Base-by-base conservation (phyloP, 2,888 invertebrate species). In the Agriopis marginaria region DNA sequence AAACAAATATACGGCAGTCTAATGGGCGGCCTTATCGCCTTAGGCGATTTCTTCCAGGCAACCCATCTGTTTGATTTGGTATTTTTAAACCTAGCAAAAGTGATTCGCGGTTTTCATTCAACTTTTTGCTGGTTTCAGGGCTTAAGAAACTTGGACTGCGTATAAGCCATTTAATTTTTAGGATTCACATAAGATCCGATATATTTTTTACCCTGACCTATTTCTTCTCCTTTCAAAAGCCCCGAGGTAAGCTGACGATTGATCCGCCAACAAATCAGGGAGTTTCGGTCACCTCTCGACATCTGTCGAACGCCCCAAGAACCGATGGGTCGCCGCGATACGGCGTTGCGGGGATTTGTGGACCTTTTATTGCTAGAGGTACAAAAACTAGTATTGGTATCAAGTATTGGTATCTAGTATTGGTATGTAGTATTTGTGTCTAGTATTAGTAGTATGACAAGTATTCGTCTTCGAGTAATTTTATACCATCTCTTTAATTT, bases 311-410 rank as follows among this genome's bases (percentile, higher is more conserved):
- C 55, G 62, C 61, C 50, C 63, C 70, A 47, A 61, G 54, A 55
- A 63, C 54, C 72, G 79, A 79, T 77, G 73, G 78, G 78, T 69
- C 70, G 64, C 69, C 60, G 42, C 65, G 77, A 78, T 77, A 79
- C 71, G 70, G 54, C 61, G 67, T 71, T 14, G 70, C 59, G 56
- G 64, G 75, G 77, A 78, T 77, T 78, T 80, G 79, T 80, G 75
- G 76, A 62, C 75, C 71, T 64, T 75, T 77, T 73, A 72, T 62
- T 58, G 65, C 42, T 69, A 65, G 65, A 12, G 65, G n/a, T 39
- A 32, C 1, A 4, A 14, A 10, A 39, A 60, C 10, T 32, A 49
- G 39, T 54, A 42, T 42, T 40, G 6, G 7, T 39, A 10, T 54
- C 4, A 1, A 54, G 14, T 14, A 14, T 10, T 9, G 23, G 14